These are phyloP conservation scores for Poecilia latipinna DNA, from an alignment of 2,113 vertebrate species.

Conservation along the genomic window DNA sequence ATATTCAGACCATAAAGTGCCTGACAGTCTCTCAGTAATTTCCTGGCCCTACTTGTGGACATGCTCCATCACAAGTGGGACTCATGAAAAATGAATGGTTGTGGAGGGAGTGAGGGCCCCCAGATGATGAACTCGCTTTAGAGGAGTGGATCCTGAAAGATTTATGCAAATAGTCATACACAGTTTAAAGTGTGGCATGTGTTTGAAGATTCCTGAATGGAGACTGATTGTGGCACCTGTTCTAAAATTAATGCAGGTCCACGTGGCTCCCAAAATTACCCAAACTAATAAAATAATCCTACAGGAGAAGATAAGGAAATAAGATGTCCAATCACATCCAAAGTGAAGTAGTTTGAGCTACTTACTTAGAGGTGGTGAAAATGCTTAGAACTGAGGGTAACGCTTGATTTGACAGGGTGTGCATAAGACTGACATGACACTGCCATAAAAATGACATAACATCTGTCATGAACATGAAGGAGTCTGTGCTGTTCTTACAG, in stretches of 20 bases:
- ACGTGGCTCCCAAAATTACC: conserved; percentile 30
- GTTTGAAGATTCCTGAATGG: conserved; percentile 57
- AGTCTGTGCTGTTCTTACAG: too few species aligned
- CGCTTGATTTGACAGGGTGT: too few species aligned
- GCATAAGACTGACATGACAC: too few species aligned
- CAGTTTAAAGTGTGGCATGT: conserved; percentile 67
- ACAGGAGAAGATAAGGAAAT: conserved; percentile 1
- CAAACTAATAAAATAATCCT: conserved; percentile 3
- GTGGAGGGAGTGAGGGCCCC: conserved; percentile 51
- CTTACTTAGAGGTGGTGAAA: conserved; percentile 6
- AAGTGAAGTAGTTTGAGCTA: conserved; percentile 9
- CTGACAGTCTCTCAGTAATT: conserved; percentile 52
- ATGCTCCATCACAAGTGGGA: conserved; percentile 44
- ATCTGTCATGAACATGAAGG: too few species aligned
- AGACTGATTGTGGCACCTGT: conserved; percentile 58
- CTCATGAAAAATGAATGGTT: conserved; percentile 72
- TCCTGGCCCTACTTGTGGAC: conserved; percentile 38
- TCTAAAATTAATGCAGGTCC: conserved; percentile 56
- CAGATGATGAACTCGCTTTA: conserved; percentile 69
- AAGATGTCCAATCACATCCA: background rate
- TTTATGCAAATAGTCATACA: conserved; percentile 69
- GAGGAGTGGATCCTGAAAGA: conserved; percentile 74
- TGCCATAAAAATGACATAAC: too few species aligned
- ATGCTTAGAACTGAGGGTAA: background rate
- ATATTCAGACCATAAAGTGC: conserved; percentile 10